Evolutionary conservation across 1,140 invertebrate species (phyloP), one percentile per base, ranked within the genome.

Genomic region (Dinoponera quadriceps): DNA sequence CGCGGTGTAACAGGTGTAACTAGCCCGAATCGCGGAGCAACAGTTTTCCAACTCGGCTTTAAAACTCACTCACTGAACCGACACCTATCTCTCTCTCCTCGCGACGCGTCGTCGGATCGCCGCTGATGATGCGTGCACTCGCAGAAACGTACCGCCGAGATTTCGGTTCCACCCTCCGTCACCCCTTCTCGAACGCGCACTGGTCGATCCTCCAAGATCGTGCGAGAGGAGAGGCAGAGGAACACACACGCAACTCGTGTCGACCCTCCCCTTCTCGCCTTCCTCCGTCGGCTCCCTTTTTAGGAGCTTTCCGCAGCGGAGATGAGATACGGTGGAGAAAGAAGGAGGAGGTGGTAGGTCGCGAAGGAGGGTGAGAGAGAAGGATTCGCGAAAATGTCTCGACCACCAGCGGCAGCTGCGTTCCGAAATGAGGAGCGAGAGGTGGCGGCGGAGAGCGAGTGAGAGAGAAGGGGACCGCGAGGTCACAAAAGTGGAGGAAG

Each of bases 401-500:
- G 86, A 88, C 87, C 87, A 88, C 82, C 86, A 80, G 75, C 77
- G 75, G 86, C 86, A 88, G 86, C 86, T 88, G 87, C 87, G 87
- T 88, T 88, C 73, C 87, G 77, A 87, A 88, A 85, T 83, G 83
- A 88, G 82, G 86, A 82, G 66, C 86, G 85, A 85, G 66, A 75
- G 44, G 57, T 44, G 73, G 69, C 74, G 62, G 69, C 51, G 63
- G 20, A 18, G 60, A 9, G 13, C 20, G 49, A 18, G 29, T 54
- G 44, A 33, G 71, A 25, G 14, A 16, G 44, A 18, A 25, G 22
- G 13, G 25, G 27, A 27, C 48, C 54, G 68, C 27, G 57, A n/a
- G 84, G 84, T 86, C 82, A 86, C 80, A 82, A 89, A 83, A 88
- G 85, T 87, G 85, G 82, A 87, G 84, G 88, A 91, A 91, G 89